Base-by-base conservation (phyloP, 2,888 invertebrate genomes). In the Onchidella celtica region DNA sequence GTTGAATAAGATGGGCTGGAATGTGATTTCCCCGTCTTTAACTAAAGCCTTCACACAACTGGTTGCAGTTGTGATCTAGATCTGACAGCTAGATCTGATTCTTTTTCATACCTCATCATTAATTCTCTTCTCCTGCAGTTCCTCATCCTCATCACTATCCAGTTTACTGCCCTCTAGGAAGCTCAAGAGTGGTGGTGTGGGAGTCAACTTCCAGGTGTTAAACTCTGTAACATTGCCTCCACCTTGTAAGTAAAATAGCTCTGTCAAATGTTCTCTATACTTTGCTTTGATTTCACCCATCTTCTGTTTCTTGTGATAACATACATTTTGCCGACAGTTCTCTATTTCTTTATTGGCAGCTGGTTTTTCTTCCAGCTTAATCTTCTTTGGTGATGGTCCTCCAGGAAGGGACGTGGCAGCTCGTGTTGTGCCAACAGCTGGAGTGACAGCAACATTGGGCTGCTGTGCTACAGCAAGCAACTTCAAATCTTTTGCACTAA, bases 201-300 rank as follows among this genome's bases (percentile, higher is more conserved):
- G 96, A 89, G 96, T 95, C 93, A 97, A 97, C 88, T 96, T 96
- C 96, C 97, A 98, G 88, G 95, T 94, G 88, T 95, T 95, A 94
- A 96, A 97, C 93, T 98, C 98, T 95, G 97, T 96, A 95, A 97
- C 95, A 94, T 97, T 97, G 85, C 97, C 97, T 88, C 96, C 96
- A 89, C 95, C 95, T 94, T 97, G 96, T 89, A 98, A 95, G 94
- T 96, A 97, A 94, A 96, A 98, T 90, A 96, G 94, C 94, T 98
- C 97, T 89, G 96, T 95, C 82, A 94, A 86, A 83, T 93, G 90
- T 74, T 93, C 93, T 81, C 90, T 89, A 86, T 93, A 93, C 40
- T 86, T 91, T 68, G 91, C 91, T 83, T 93, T 93, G 2, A 93
- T 79, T 59, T 89, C 88, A 47, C 84, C 86, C 87, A 93, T 88